Conservation (phyloP, 1,140 invertebrate genomes). For the Theocolax elegans region DNA sequence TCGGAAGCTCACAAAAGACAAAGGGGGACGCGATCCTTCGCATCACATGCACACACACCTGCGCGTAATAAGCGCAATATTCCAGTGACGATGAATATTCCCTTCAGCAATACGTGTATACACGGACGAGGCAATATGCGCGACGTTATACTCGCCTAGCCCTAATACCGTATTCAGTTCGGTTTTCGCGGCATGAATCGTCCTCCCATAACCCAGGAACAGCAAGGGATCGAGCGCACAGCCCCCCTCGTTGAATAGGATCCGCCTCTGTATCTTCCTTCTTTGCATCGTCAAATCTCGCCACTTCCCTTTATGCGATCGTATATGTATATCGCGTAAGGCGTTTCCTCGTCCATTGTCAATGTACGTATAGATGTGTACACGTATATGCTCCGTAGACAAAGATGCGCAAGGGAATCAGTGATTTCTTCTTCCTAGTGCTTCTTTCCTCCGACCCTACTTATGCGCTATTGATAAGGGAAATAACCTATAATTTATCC, state of each 20-base stretch:
- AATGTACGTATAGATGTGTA: no score
- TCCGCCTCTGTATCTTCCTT: background rate
- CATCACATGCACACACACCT: no score
- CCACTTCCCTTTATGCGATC: slow-evolving; percentile 2
- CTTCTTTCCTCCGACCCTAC: no score
- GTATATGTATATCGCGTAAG: background rate
- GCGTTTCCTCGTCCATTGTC: background rate
- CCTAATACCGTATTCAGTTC: slow-evolving; percentile 55
- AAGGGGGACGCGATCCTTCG: slow-evolving; percentile 12
- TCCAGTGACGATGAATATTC: slow-evolving; percentile 31
- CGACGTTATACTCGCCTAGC: background rate
- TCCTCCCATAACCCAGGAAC: slow-evolving; percentile 48
- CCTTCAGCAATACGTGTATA: slow-evolving; percentile 5
- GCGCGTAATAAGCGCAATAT: slow-evolving; percentile 27
- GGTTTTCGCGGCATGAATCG: slow-evolving; percentile 51
- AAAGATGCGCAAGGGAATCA: no score
- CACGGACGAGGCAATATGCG: slow-evolving; percentile 10
- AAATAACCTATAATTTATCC: no score
- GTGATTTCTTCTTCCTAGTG: no score
- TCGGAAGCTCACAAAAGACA: slow-evolving; percentile 30
- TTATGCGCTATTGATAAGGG: no score
- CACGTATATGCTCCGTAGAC: slow-evolving; percentile 8
- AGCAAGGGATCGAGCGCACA: background rate
- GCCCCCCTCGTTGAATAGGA: no score
- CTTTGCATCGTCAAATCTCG: slow-evolving; percentile 25